Conservation (phyloP, 2,888 invertebrate genomes). For the Nomada fabriciana region DNA sequence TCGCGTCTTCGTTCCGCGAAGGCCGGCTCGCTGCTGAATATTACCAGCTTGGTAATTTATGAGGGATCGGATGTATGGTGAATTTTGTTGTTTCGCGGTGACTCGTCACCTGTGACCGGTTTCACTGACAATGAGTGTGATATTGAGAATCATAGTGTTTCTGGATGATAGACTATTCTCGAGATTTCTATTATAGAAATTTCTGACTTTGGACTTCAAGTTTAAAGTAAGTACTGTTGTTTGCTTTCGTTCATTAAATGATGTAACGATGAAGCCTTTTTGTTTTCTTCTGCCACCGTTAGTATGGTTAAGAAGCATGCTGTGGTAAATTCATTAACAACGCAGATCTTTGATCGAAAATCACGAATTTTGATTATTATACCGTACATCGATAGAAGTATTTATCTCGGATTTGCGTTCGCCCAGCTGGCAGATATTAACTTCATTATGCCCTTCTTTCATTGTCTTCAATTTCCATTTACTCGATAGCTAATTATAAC, state of each 20-base stretch:
- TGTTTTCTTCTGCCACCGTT: too few relatives aligned
- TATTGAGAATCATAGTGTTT: too few relatives aligned
- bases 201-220: too few relatives aligned
- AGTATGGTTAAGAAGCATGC: too few relatives aligned
- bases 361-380: neutral
- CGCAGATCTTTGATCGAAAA: neutral
- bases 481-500: slow-evolving; percentile 70
- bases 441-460: slow-evolving; percentile 39
- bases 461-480: slow-evolving; percentile 54
- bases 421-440: slow-evolving; percentile 20
- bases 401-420: slow-evolving; percentile 24
- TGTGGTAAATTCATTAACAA: neutral
- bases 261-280: too few relatives aligned
- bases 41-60: slow-evolving; percentile 35
- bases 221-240: too few relatives aligned
- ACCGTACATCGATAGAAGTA: neutral
- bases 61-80: slow-evolving; percentile 22
- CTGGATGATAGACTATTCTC: too few relatives aligned
- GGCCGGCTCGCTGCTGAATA: slow-evolving; percentile 21
- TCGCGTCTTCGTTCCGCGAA: slow-evolving; percentile 38
- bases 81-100: slow-evolving; percentile 7
- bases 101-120: neutral
- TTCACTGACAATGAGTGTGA: too few relatives aligned
- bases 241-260: too few relatives aligned
- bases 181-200: too few relatives aligned